Percentiles rank a stretch among this genome's conserved stretches.
Evolutionary conservation across 2,113 vertebrate genomes (phyloP).

Genomic region (Oryzias celebensis): DNA sequence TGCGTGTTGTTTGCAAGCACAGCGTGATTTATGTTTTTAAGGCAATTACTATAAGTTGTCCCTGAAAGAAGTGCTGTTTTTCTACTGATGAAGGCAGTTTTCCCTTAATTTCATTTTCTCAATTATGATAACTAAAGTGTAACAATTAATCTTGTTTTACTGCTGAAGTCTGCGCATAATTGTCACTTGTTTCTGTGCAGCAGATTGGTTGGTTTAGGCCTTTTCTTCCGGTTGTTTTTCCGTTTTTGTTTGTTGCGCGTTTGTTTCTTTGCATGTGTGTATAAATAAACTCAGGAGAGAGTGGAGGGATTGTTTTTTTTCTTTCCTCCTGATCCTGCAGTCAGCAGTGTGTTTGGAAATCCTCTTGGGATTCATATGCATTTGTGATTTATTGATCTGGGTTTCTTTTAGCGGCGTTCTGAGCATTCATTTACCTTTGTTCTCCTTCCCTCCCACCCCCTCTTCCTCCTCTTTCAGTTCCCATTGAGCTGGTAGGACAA

Average conservation of each 20-base stretch:
- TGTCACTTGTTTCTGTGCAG: slow-evolving; percentile 47
- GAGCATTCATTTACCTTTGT: slow-evolving; percentile 64
- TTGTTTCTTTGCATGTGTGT: slow-evolving; percentile 16
- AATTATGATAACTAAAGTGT: slow-evolving; percentile 64
- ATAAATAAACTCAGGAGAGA: slow-evolving; percentile 11
- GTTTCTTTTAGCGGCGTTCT: slow-evolving; percentile 64
- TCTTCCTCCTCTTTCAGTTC: slow-evolving; percentile 60
- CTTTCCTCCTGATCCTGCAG: slow-evolving; percentile 49
- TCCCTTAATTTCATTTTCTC: slow-evolving; percentile 56
- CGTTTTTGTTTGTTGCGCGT: not conserved
- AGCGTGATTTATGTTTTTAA: slow-evolving; percentile 60
- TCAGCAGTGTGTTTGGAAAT: slow-evolving; percentile 50
- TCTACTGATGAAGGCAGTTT: slow-evolving; percentile 63
- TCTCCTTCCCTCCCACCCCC: slow-evolving; percentile 24
- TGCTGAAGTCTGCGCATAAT: slow-evolving; percentile 69
- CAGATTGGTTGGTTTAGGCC: slow-evolving; percentile 61
- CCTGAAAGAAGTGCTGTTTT: slow-evolving; percentile 50
- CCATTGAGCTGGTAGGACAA: slow-evolving; percentile 86
- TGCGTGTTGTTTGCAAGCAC: slow-evolving; percentile 22
- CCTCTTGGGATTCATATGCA: slow-evolving; percentile 61
- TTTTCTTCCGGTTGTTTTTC: not conserved
- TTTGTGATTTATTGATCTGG: slow-evolving; percentile 78
- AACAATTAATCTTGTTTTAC: slow-evolving; percentile 68
- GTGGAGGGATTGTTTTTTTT: slow-evolving; percentile 3
- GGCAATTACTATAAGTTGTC: slow-evolving; percentile 58